phyloP scores from a whole-genome alignment of 2,888 invertebrate species.

The Synanthedon myopaeformis region DNA sequence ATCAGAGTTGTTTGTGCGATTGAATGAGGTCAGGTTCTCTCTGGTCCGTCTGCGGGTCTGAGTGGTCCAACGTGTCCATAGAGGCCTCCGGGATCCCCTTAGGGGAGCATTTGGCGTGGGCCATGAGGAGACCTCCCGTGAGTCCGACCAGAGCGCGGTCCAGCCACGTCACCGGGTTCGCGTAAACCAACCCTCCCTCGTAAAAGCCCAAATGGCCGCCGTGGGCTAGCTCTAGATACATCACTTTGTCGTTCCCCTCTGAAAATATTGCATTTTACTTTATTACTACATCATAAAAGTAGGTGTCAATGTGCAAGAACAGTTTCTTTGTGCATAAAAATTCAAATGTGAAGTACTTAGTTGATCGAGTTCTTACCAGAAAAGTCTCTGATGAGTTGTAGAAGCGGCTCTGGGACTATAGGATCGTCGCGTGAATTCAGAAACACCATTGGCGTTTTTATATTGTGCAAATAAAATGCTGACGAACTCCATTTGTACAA shows the following conservation, averaged over 20 bases:
- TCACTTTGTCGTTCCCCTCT: slow-evolving; percentile 76
- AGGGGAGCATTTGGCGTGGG: slow-evolving; percentile 59
- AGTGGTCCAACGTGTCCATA: slow-evolving; percentile 6
- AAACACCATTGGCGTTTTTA: slow-evolving; percentile 89
- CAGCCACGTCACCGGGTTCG: slow-evolving; percentile 92
- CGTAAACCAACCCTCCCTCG: slow-evolving; percentile 88
- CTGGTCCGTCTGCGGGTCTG: slow-evolving; percentile 17
- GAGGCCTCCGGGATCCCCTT: slow-evolving; percentile 15
- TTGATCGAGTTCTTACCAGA: slow-evolving; percentile 74
- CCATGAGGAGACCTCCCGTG: slow-evolving; percentile 78
- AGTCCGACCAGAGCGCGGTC: slow-evolving; percentile 89
- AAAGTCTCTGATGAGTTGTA: slow-evolving; percentile 78
- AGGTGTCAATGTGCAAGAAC: too few species aligned
- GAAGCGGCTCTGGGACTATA: slow-evolving; percentile 83
- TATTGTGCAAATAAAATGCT: slow-evolving; percentile 80
- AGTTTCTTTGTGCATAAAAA: not conserved
- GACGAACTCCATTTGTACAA: slow-evolving; percentile 90
- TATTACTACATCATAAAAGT: too few species aligned
- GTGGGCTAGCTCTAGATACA: slow-evolving; percentile 87
- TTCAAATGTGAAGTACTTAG: not conserved
- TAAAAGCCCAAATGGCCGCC: slow-evolving; percentile 96
- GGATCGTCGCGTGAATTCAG: slow-evolving; percentile 94
- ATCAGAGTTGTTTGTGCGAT: slow-evolving; percentile 35
- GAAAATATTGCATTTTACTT: slow-evolving; percentile 11
- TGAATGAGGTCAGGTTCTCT: slow-evolving; percentile 56